Evolutionary conservation across 2,113 vertebrate genomes (phyloP).

Genomic region (Podiceps cristatus): DNA sequence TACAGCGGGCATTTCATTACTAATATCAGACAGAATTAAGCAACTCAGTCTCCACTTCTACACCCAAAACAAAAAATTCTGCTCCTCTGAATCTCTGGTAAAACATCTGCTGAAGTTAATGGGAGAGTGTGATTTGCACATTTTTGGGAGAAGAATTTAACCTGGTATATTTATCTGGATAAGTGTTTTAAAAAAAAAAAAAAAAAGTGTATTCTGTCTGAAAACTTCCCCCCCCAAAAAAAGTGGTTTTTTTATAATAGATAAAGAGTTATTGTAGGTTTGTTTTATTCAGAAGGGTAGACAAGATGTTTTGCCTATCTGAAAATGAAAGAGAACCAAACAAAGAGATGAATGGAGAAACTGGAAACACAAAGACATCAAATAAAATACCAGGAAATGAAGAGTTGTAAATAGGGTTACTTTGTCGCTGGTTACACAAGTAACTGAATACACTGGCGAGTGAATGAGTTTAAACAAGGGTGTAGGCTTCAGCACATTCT

Average conservation of each 20-base stretch:
- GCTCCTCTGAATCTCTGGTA: background rate
- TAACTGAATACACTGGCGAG: constrained; percentile 65
- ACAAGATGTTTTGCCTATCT: constrained; percentile 61
- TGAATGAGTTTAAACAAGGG: constrained; percentile 71
- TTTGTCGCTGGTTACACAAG: constrained; percentile 59
- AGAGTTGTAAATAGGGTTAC: constrained; percentile 63
- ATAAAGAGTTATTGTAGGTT: constrained; percentile 27
- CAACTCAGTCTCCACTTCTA: background rate
- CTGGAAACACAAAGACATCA: constrained; percentile 63
- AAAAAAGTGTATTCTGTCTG: background rate
- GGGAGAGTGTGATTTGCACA: background rate
- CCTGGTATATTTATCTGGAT: background rate
- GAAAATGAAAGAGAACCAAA: constrained; percentile 49
- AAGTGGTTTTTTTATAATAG: background rate
- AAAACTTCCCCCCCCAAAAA: constrained; percentile 26
- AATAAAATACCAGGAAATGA: constrained; percentile 65
- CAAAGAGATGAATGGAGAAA: constrained; percentile 58
- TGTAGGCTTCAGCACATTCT: constrained; percentile 74
- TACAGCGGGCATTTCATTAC: background rate
- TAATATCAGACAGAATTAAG: background rate
- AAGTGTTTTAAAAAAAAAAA: background rate
- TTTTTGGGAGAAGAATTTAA: background rate
- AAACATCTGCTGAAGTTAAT: background rate
- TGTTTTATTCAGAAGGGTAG: constrained; percentile 50
- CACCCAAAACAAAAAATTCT: background rate